Evolutionary conservation across 2,113 vertebrate genomes (phyloP).

Genomic region (Aldabrachelys gigantea): DNA sequence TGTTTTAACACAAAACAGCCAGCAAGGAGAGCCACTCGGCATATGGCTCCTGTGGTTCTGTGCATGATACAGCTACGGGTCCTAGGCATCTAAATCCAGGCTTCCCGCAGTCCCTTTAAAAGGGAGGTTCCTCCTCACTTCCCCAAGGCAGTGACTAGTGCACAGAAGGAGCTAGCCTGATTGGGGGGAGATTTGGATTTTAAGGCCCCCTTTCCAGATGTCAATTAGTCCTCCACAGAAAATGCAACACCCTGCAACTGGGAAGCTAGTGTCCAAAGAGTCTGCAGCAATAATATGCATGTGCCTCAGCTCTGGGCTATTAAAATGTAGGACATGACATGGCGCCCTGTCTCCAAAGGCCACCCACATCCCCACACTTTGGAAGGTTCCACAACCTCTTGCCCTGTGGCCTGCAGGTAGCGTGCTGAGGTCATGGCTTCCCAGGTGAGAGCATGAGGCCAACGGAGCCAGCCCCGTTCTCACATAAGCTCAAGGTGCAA

Average conservation of each 20-base stretch:
- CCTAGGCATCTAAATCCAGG: constrained; percentile 36
- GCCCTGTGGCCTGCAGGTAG: too few relatives aligned
- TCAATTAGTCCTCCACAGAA: background rate
- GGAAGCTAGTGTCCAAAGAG: background rate
- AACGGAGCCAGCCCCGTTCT: fast-evolving
- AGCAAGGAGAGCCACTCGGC: constrained; percentile 69
- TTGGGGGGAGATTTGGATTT: background rate
- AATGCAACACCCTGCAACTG: background rate
- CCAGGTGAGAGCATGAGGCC: background rate
- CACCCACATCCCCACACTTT: background rate
- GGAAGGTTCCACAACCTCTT: background rate
- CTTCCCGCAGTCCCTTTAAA: background rate
- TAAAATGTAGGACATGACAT: constrained; percentile 59
- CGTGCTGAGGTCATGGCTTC: too few relatives aligned
- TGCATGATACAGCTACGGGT: constrained; percentile 6
- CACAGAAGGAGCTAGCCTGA: background rate
- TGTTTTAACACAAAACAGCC: constrained; percentile 47
- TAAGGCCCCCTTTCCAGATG: background rate
- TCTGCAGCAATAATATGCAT: constrained; percentile 3
- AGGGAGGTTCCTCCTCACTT: background rate
- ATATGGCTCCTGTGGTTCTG: constrained; percentile 24
- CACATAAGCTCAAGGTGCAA: background rate
- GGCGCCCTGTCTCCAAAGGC: background rate
- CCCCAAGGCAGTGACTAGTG: background rate
- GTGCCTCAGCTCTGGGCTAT: constrained; percentile 41